Evolutionary conservation across 2,113 vertebrate genomes (phyloP).

Genomic region (Apodemus sylvaticus): DNA sequence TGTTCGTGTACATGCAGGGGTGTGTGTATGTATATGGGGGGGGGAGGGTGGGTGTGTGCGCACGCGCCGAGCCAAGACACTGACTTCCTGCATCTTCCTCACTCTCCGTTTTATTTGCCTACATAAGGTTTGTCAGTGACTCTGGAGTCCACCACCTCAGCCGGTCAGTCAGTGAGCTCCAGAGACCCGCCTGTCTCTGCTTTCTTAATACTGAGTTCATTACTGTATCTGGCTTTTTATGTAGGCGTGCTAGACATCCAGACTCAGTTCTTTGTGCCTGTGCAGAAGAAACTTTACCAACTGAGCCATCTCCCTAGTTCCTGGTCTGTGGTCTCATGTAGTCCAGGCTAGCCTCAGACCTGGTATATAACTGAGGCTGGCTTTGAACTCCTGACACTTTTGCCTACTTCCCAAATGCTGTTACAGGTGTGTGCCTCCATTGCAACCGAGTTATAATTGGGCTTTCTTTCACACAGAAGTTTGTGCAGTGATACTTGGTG

Average conservation of each 20-base stretch:
- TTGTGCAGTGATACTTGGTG: neutral
- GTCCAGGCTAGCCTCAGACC: neutral
- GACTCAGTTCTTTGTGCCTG: neutral
- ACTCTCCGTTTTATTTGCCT: neutral
- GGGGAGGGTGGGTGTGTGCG: fast-evolving
- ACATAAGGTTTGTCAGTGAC: neutral
- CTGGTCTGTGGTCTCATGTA: neutral
- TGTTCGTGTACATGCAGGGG: no score
- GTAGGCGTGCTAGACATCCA: neutral
- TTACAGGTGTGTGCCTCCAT: neutral
- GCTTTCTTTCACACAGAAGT: neutral
- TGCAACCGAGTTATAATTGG: no score
- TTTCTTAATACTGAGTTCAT: neutral
- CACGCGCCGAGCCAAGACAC: neutral
- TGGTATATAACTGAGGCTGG: neutral
- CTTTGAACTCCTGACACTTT: neutral
- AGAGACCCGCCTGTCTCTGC: neutral
- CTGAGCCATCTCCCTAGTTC: neutral
- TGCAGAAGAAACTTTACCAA: neutral
- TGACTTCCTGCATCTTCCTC: neutral
- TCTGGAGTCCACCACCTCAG: neutral
- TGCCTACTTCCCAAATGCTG: neutral
- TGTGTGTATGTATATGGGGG: neutral
- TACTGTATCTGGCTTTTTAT: neutral
- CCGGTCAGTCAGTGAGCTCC: neutral